phyloP scores from a whole-genome alignment of 2,113 vertebrate species.

The Polyodon spathula region DNA sequence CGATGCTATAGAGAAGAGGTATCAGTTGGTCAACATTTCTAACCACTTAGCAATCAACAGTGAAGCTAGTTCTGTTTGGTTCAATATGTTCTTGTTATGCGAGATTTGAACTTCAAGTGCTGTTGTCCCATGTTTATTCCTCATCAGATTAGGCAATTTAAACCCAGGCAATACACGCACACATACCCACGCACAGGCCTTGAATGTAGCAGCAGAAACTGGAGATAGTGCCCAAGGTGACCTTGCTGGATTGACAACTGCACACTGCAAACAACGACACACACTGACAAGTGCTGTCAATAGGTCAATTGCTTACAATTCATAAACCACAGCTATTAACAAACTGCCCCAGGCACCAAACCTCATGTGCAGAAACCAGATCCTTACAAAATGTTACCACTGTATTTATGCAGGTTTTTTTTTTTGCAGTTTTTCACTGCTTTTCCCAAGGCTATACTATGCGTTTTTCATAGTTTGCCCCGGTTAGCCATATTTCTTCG shows the following conservation, averaged over 20 bases:
- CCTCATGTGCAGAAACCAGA: not conserved
- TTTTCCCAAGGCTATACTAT: no score
- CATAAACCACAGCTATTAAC: constrained; percentile 22
- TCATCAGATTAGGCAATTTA: not conserved
- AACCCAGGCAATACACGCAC: not conserved
- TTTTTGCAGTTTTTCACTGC: no score
- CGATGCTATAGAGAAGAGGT: no score
- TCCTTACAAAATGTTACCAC: not conserved
- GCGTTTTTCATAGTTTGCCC: no score
- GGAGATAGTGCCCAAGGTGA: constrained; percentile 17
- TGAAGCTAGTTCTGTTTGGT: no score
- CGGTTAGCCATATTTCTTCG: no score
- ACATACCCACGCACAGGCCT: not conserved
- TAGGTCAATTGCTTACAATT: constrained; percentile 40
- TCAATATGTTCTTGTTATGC: no score
- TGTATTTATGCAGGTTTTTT: no score
- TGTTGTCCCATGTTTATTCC: no score
- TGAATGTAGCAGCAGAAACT: not conserved
- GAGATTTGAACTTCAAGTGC: no score
- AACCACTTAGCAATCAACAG: no score
- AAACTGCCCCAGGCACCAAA: constrained; percentile 14
- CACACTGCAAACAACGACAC: constrained; percentile 21
- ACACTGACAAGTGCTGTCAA: constrained; percentile 33
- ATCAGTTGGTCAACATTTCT: no score
- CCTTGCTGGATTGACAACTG: constrained; percentile 17